Percentiles rank a stretch among this genome's conserved stretches.
These are phyloP conservation scores for Lagria hirta DNA, from an alignment of 2,888 invertebrate species.

Conservation along the genomic window DNA sequence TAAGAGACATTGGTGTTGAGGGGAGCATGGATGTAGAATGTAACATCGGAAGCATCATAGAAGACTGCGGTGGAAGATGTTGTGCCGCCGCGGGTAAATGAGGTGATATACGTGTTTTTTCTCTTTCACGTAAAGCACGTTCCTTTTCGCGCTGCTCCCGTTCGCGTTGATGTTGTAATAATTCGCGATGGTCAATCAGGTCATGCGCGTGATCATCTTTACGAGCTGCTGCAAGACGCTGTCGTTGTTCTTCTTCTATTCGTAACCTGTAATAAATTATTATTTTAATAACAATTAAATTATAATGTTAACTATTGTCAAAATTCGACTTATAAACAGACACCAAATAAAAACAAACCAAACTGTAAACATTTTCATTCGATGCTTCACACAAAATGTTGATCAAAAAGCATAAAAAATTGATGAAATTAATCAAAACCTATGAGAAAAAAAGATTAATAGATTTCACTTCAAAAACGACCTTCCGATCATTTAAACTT, in stretches of 20 bases:
- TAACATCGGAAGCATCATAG: conserved; percentile 47
- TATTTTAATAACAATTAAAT: too few relatives aligned
- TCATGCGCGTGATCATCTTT: conserved; percentile 58
- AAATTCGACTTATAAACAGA: too few relatives aligned
- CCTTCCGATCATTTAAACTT: too few relatives aligned
- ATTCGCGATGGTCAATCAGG: conserved; percentile 56
- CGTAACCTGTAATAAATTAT: conserved; percentile 65
- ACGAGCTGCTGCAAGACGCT: conserved; percentile 54
- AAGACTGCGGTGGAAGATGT: conserved; percentile 42
- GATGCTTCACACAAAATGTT: too few relatives aligned
- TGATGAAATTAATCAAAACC: too few relatives aligned
- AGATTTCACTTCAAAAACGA: too few relatives aligned
- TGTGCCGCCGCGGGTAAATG: conserved; percentile 37
- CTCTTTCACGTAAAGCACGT: conserved; percentile 56
- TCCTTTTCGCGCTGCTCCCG: conserved; percentile 58
- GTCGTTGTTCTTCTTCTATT: conserved; percentile 69
- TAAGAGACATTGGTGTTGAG: conserved; percentile 41
- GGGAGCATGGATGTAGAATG: conserved; percentile 50
- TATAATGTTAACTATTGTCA: too few relatives aligned
- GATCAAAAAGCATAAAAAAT: too few relatives aligned
- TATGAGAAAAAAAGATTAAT: too few relatives aligned
- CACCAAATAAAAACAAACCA: too few relatives aligned
- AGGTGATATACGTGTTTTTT: conserved; percentile 52
- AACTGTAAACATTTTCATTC: too few relatives aligned
- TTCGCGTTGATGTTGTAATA: conserved; percentile 47